Conservation (phyloP, 2,888 invertebrate genomes). For the Xestia xanthographa region DNA sequence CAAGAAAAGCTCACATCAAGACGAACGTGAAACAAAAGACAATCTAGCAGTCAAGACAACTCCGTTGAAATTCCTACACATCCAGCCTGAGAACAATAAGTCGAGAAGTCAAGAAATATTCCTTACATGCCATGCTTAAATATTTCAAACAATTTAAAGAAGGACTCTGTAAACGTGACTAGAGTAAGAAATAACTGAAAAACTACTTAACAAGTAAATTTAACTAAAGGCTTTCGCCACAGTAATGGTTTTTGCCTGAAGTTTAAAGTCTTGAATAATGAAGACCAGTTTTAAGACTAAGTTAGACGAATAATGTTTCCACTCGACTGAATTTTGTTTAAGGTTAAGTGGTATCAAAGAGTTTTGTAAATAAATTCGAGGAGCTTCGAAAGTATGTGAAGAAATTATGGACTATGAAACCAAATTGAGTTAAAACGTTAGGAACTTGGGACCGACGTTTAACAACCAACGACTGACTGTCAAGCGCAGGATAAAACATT, state of each 20-base stretch:
- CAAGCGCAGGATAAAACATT: neutral
- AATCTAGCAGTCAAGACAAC: neutral
- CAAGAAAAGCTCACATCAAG: neutral
- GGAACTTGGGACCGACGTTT: neutral
- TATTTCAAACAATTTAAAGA: conserved; percentile 44
- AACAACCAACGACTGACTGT: neutral
- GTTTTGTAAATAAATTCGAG: conserved; percentile 32
- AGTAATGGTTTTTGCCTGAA: conserved; percentile 53
- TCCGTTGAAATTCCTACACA: conserved; percentile 9
- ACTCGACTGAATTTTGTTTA: conserved; percentile 30
- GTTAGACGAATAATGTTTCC: conserved; percentile 49
- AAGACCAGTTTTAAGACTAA: conserved; percentile 45
- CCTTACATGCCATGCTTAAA: conserved; percentile 26
- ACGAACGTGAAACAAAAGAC: neutral
- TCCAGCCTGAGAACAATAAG: conserved; percentile 30
- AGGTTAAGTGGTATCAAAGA: conserved; percentile 48
- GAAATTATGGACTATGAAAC: neutral
- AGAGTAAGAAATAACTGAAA: conserved; percentile 56
- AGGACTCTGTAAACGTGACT: conserved; percentile 47
- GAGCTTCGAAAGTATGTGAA: neutral
- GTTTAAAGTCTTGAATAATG: conserved; percentile 56
- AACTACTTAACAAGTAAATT: conserved; percentile 62
- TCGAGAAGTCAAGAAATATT: conserved; percentile 35
- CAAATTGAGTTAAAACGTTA: neutral
- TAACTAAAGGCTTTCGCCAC: conserved; percentile 45